Evolutionary conservation across 2,797 vertebrate species (phyloP), one percentile per base, ranked within the genome.

Genomic region (Staurois parvus): DNA sequence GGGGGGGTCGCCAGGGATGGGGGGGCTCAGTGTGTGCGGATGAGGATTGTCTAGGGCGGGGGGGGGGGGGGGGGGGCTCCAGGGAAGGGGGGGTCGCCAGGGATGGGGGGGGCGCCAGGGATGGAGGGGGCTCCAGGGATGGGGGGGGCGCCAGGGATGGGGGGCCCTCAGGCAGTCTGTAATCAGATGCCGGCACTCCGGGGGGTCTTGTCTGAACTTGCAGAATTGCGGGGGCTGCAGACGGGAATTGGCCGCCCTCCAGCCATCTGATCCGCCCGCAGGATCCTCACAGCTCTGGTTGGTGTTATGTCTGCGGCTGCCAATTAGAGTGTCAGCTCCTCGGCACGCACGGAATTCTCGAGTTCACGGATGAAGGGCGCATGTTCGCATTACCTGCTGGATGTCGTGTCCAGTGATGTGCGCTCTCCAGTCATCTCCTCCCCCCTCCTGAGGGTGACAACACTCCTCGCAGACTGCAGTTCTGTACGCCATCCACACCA

Each of bases 231-330:
- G 78, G 78, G 78, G 64, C 48, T 37, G 17, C 28, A 15, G 76
- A 3, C 10, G 7, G 45, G 69, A 56, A 40, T 64, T 81, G 79
- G 79, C 69, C 32, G 15, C n/a, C 32, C 8, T 59, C 79, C 79
- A 81, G 52, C 19, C 9, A 7, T 45, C 10, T 15, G 42, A 45
- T 30, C 34, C 7, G 34, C 34, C 11, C 37, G 42, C 64, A 69
- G 40, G 45, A 80, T 34, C 28, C 67, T 26, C 29, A 17, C 11
- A 59, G 32, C 64, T 64, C n/a, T 26, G 28, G 42, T 1, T 3
- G 45, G 15, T 48, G 45, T 48, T 79, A 79, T 79, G 77, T 79
- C 77, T 79, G 29, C 76, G 4, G 19, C 34, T 15, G 34, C 4
- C 12, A 19, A 1, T 1, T 69, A 79, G 64, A 78, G 34, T 40